phyloP scores from a whole-genome alignment of 92 coral and sea anemone genomes.

The Palythoa grandis region DNA sequence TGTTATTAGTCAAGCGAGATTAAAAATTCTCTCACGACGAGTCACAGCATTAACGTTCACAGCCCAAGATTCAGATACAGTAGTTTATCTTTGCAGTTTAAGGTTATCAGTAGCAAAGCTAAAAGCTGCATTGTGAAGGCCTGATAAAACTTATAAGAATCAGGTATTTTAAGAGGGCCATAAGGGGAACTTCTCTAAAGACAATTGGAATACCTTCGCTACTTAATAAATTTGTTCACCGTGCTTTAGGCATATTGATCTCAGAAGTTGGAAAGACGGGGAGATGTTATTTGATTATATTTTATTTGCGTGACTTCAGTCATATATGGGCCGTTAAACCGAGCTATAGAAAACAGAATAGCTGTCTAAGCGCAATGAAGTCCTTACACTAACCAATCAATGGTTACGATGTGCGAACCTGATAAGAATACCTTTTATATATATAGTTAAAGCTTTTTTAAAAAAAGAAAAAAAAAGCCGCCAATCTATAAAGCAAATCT shows the following conservation, averaged over 20 bases:
- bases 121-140: not conserved
- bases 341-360: not conserved
- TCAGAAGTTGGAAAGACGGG: no score
- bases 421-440: no score
- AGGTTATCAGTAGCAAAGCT: conserved; percentile 3
- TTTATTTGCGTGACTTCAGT: no score
- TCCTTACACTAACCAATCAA: not conserved
- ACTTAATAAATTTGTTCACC: not conserved
- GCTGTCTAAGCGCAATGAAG: not conserved
- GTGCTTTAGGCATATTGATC: not conserved
- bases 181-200: not conserved
- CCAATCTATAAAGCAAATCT: no score
- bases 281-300: no score
- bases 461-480: no score
- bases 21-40: not conserved
- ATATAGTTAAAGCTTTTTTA: no score
- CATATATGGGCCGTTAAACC: not conserved
- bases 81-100: not conserved
- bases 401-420: not conserved
- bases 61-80: not conserved
- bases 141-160: not conserved
- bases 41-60: not conserved
- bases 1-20: not conserved
- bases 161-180: not conserved
- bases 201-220: not conserved